A percentile compares a stretch with the other conserved stretches of the same genome.
phyloP scores from a whole-genome alignment of 2,888 invertebrate genomes.

The Apodemia mormo region DNA sequence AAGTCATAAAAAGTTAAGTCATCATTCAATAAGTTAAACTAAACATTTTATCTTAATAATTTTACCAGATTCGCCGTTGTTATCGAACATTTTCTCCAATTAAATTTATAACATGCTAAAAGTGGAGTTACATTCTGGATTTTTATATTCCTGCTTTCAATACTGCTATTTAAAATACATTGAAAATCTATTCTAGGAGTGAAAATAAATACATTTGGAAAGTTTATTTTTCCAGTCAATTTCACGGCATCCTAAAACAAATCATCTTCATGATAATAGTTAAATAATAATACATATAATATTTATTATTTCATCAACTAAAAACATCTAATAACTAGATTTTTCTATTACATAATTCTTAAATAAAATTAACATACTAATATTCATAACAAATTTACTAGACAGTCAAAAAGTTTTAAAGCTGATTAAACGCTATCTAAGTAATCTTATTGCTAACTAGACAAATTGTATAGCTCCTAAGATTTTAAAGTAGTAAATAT shows the following conservation, averaged over 20 bases:
- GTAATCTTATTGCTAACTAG: too few species aligned
- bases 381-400: too few species aligned
- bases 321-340: too few species aligned
- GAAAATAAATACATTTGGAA: constrained; percentile 83
- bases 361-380: too few species aligned
- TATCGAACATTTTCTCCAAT: constrained; percentile 62
- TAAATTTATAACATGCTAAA: constrained; percentile 63
- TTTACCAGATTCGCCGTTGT: constrained; percentile 46
- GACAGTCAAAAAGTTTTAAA: too few species aligned
- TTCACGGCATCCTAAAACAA: constrained; percentile 82
- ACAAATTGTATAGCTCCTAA: too few species aligned
- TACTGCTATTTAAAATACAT: constrained; percentile 74
- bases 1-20: background rate
- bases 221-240: constrained; percentile 84
- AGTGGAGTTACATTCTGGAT: constrained; percentile 70
- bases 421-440: too few species aligned
- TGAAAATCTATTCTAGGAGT: constrained; percentile 83
- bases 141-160: constrained; percentile 65
- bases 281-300: too few species aligned
- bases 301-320: too few species aligned
- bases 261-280: constrained; percentile 1
- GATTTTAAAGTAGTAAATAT: background rate
- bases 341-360: too few species aligned
- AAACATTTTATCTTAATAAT: constrained; percentile 5
- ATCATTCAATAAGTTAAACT: background rate